phyloP scores from a whole-genome alignment of 2,113 vertebrate species.

The Mungos mungo region DNA sequence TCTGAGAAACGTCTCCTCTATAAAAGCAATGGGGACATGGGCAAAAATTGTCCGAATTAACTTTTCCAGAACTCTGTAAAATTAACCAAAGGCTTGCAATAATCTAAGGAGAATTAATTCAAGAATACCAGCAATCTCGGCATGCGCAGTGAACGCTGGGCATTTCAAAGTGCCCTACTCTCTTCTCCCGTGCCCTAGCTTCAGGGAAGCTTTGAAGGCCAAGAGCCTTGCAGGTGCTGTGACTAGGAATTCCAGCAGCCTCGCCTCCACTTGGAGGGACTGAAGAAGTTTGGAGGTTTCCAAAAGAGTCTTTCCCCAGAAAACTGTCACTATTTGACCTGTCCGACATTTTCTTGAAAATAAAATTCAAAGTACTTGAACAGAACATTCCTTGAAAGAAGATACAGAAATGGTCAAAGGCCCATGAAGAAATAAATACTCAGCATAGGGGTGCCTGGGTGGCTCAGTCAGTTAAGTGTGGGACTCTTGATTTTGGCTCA shows the following conservation, averaged over 20 bases:
- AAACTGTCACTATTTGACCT: neutral
- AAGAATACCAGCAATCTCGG: neutral
- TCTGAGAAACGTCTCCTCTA: neutral
- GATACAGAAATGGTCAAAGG: neutral
- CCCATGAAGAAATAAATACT: neutral
- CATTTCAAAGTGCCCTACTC: neutral
- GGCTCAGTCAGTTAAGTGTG: no score
- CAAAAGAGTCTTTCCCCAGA: neutral
- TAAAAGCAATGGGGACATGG: neutral
- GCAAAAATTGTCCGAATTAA: neutral
- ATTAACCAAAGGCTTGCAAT: neutral
- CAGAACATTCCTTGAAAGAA: neutral
- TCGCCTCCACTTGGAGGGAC: fast-evolving
- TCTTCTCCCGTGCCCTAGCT: neutral
- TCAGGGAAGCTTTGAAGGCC: neutral
- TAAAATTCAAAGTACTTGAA: neutral
- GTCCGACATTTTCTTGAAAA: neutral
- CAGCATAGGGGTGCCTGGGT: no score
- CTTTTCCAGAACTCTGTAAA: neutral
- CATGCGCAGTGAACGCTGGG: neutral
- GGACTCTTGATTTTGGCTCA: no score
- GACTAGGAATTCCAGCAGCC: neutral
- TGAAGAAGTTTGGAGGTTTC: neutral
- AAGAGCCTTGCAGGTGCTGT: neutral
- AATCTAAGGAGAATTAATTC: neutral